Conservation (phyloP, 2,888 invertebrate species). For the Eustalomyia histrio region DNA sequence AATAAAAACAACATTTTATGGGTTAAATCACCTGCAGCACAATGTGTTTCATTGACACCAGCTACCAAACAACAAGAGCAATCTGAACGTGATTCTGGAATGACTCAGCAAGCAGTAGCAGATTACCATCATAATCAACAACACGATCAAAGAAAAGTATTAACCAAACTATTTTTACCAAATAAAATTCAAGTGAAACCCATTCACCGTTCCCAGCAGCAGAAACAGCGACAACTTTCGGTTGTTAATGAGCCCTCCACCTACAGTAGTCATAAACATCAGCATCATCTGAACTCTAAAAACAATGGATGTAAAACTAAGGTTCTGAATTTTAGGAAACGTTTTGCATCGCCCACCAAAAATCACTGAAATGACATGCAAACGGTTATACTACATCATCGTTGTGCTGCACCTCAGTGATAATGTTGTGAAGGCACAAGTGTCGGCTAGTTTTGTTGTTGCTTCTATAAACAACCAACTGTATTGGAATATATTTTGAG, state of each 20-base stretch:
- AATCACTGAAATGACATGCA: conserved; percentile 34
- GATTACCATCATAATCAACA: conserved; percentile 43
- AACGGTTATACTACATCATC: neutral
- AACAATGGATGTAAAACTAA: conserved; percentile 27
- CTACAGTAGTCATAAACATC: neutral
- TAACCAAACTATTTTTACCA: conserved; percentile 47
- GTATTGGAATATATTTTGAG: neutral
- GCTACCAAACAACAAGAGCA: conserved; percentile 26
- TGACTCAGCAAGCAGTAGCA: conserved; percentile 14
- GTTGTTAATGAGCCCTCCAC: neutral
- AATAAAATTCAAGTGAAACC: conserved; percentile 49
- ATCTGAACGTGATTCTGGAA: neutral
- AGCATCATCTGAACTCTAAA: conserved; percentile 8
- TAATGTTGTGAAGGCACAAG: neutral
- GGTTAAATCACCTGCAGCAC: conserved; percentile 15
- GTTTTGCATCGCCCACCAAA: conserved; percentile 12
- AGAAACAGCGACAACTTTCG: conserved; percentile 11
- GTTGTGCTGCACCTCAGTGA: neutral
- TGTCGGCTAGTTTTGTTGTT: neutral
- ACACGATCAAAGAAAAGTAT: conserved; percentile 48
- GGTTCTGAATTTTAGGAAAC: conserved; percentile 43
- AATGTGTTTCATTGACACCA: conserved; percentile 15
- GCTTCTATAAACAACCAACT: neutral
- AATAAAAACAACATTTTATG: conserved; percentile 49
- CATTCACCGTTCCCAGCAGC: conserved; percentile 26